These are phyloP conservation scores for Barbus barbus DNA, from an alignment of 2,113 vertebrate species.

Conservation along the genomic window DNA sequence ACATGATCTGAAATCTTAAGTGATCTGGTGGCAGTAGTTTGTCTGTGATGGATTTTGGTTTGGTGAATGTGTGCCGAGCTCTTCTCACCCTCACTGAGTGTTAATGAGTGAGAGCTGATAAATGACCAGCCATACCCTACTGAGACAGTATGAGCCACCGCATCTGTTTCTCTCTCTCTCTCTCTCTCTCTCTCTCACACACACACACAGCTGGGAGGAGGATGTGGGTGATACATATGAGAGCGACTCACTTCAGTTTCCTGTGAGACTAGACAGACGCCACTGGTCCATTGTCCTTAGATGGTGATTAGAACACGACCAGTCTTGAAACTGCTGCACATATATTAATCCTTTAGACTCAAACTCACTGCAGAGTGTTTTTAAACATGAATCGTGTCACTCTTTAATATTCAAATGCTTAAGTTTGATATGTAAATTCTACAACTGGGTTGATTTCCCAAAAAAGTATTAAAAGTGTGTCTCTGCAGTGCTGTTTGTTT, in stretches of 20 bases:
- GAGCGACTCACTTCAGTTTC: constrained; percentile 44
- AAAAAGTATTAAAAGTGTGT: no score
- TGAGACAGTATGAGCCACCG: constrained; percentile 14
- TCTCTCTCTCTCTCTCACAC: neutral
- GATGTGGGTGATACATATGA: constrained; percentile 51
- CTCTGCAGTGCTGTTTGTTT: no score
- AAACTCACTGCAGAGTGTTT: constrained; percentile 26
- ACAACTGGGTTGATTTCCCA: no score
- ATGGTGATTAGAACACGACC: constrained; percentile 40
- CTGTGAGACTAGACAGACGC: constrained; percentile 44
- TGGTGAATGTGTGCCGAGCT: neutral
- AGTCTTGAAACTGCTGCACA: constrained; percentile 26
- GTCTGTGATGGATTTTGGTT: neutral
- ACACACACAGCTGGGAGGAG: constrained; percentile 20
- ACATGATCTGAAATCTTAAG: neutral
- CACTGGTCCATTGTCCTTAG: constrained; percentile 46
- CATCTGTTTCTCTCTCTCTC: neutral
- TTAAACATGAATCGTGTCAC: neutral
- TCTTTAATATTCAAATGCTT: neutral
- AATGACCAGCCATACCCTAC: constrained; percentile 29
- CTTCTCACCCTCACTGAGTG: constrained; percentile 28
- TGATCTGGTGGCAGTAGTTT: neutral
- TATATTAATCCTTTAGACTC: constrained; percentile 19
- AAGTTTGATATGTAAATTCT: neutral
- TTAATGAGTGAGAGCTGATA: constrained; percentile 38